Conservation (phyloP, 2,888 invertebrate species). For the Oxystoma pomonae region DNA sequence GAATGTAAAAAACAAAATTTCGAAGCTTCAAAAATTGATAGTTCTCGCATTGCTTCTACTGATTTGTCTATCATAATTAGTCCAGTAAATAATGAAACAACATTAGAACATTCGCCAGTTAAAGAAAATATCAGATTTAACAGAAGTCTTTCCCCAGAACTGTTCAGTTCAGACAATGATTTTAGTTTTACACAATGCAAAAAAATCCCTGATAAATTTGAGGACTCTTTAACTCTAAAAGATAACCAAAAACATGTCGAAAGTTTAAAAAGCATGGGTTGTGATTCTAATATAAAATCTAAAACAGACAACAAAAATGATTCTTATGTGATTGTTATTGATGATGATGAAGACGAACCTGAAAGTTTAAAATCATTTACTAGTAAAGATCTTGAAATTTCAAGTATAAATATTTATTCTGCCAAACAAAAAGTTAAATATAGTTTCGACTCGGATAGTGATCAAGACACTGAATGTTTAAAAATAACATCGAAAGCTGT, state of each 20-base stretch:
- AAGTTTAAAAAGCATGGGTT: no score
- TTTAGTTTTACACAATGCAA: neutral
- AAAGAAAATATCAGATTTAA: neutral
- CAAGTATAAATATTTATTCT: no score
- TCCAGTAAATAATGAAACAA: no score
- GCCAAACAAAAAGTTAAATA: neutral
- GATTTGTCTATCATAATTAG: no score
- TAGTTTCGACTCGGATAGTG: neutral
- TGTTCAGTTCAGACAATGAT: constrained; percentile 39
- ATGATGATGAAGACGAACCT: neutral
- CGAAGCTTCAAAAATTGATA: no score
- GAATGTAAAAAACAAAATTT: no score
- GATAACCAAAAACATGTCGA: no score
- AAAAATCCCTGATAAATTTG: neutral
- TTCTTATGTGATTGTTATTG: neutral
- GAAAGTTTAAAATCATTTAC: neutral
- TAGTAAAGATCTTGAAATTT: neutral
- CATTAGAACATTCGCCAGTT: neutral
- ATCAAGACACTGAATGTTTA: neutral
- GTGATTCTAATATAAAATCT: neutral
- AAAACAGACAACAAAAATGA: neutral
- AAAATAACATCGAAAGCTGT: no score
- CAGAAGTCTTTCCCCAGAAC: constrained; percentile 37
- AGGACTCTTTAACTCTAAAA: no score
- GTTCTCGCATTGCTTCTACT: no score